Base-by-base conservation (phyloP, 2,797 vertebrate genomes). In the Anguilla obscura region DNA sequence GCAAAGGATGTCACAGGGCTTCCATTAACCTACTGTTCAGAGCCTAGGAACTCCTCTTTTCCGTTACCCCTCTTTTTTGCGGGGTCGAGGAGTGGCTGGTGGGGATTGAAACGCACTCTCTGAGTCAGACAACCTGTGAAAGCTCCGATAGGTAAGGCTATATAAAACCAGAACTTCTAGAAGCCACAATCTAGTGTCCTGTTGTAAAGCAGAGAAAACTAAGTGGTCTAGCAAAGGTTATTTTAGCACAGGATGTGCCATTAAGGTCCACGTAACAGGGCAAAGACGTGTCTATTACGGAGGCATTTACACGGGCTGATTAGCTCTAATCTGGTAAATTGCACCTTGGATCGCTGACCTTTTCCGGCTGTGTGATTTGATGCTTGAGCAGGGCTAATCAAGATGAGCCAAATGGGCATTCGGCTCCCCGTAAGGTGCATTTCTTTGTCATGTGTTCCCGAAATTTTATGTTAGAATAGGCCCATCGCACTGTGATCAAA, bases 1-100 rank as follows among this genome's bases (percentile, higher is more conserved):
- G 90, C 91, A 88, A 90, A 88, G 89, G 93, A 92, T 92, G 93
- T 94, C 94, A 93, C 90, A 91, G 88, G 91, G 93, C 92, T 89
- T 91, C 90, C 92, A 93, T 95, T 94, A 86, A 83, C 91, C 90
- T 88, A 80, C 91, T 92, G 90, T 92, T 93, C 91, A 90, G 90
- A 88, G 89, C 89, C 93, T 90, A 36, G 84, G 84, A 89, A 89
- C 87, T 88, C 90, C 94, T 94, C 90, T 92, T 93, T 94, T 91
- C 88, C 89, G 90, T 88, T 91, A 36, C 90, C 90, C 87, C 91
- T 93, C 92, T 91, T 30, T 69, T 84, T 87, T 87, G 92, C 87
- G 40, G 56, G 30, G 60, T 63, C 10, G 48, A 54, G 56, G 84
- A 92, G 92, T 89, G 90, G 16, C 4, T 9, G n/a, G 90, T 82